These are phyloP conservation scores for Eptesicus fuscus DNA, from an alignment of 2,113 vertebrate genomes.

Conservation along the genomic window DNA sequence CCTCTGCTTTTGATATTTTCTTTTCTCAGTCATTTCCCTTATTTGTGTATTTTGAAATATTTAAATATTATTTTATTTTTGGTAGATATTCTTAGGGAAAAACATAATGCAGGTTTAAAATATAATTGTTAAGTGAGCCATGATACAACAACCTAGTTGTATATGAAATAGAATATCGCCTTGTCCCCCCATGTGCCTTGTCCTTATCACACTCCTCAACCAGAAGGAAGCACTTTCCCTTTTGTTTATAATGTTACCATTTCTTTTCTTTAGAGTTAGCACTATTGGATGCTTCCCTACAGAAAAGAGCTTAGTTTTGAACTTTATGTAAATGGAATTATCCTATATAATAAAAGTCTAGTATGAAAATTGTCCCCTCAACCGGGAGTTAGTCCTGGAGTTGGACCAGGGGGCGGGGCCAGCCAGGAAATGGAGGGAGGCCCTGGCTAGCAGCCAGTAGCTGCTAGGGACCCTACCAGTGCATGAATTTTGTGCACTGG, in stretches of 20 bases:
- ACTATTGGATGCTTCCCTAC: conserved; percentile 4
- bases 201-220: neutral
- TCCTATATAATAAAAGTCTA: neutral
- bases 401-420: no score
- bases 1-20: neutral
- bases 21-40: neutral
- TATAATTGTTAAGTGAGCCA: neutral
- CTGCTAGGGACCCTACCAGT: no score
- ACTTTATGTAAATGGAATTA: conserved; percentile 33
- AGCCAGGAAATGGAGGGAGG: no score
- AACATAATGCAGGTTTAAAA: neutral
- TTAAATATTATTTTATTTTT: neutral
- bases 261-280: conserved; percentile 6
- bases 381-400: no score
- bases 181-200: neutral
- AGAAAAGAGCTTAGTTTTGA: conserved; percentile 29
- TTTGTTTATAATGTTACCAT: neutral
- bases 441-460: no score
- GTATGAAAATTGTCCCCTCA: no score
- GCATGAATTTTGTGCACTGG: no score
- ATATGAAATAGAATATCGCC: neutral
- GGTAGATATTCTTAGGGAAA: neutral
- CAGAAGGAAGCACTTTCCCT: neutral
- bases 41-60: neutral
- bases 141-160: neutral